Evolutionary conservation across 2,113 vertebrate species (phyloP).

Genomic region (Eublepharis macularius): DNA sequence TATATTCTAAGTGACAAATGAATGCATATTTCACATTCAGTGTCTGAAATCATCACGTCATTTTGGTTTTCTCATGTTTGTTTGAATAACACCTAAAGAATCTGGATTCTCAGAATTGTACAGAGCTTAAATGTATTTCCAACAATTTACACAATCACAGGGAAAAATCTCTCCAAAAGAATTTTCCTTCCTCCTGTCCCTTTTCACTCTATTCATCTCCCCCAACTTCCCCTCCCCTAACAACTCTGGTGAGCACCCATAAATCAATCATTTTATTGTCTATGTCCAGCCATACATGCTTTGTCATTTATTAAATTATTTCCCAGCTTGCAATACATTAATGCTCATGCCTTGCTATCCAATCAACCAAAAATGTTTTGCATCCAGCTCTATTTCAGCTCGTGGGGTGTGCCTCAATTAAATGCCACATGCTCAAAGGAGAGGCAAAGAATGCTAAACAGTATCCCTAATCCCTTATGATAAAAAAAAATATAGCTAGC

Average conservation of each 20-base stretch:
- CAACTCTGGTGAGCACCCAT: slow-evolving; percentile 47
- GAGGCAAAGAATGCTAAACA: slow-evolving; percentile 47
- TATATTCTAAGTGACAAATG: slow-evolving; percentile 53
- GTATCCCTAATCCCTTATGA: slow-evolving; percentile 37
- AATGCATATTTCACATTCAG: slow-evolving; percentile 57
- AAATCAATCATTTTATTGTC: neutral
- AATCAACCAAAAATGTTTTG: slow-evolving; percentile 14
- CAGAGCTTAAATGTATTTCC: slow-evolving; percentile 54
- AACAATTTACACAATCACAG: slow-evolving; percentile 55
- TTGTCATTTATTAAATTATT: slow-evolving; percentile 40
- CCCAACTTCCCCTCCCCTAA: neutral
- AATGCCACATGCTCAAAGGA: slow-evolving; percentile 27
- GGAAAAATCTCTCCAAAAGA: slow-evolving; percentile 54
- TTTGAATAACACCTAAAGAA: slow-evolving; percentile 56
- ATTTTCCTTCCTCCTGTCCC: slow-evolving; percentile 48
- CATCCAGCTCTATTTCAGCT: slow-evolving; percentile 35
- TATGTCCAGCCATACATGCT: slow-evolving; percentile 20
- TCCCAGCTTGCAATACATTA: slow-evolving; percentile 54
- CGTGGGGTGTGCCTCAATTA: slow-evolving; percentile 48
- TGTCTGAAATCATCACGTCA: slow-evolving; percentile 47
- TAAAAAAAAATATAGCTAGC: slow-evolving; percentile 48
- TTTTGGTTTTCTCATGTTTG: slow-evolving; percentile 41
- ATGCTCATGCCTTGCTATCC: slow-evolving; percentile 36
- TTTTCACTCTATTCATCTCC: neutral
- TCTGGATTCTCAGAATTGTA: slow-evolving; percentile 48